Percentiles rank a stretch among this genome's conserved stretches.
phyloP scores from a whole-genome alignment of 2,797 vertebrate species.

The Erethizon dorsatum region DNA sequence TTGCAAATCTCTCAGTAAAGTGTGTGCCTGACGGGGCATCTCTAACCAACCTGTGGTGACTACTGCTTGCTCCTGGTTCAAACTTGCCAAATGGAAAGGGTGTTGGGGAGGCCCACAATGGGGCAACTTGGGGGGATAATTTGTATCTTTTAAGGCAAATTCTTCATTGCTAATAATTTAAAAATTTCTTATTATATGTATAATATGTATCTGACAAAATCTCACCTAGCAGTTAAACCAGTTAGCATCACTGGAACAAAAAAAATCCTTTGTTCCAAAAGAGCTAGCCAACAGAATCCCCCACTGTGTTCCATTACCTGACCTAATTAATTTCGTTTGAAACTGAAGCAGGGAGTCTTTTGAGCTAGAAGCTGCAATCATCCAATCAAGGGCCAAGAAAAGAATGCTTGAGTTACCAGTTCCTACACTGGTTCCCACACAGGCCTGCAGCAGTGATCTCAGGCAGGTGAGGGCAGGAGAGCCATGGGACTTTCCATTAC shows the following conservation, averaged over 20 bases:
- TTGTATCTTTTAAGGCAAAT: slow-evolving; percentile 7
- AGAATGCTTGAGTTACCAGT: not conserved
- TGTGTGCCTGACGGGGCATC: not conserved
- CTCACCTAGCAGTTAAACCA: not conserved
- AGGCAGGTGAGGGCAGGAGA: not conserved
- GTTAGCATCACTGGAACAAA: slow-evolving; percentile 62
- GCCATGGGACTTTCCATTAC: not conserved
- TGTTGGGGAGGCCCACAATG: rapidly evolving
- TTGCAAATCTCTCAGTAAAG: slow-evolving; percentile 17
- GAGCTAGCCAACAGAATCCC: slow-evolving; percentile 7
- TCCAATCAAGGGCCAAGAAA: not conserved
- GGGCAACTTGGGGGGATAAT: rapidly evolving
- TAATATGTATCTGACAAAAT: not conserved
- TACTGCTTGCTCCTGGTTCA: not conserved
- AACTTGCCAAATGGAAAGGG: not conserved
- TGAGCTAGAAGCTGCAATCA: not conserved
- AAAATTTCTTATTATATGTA: not conserved
- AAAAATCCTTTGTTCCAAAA: slow-evolving; percentile 64
- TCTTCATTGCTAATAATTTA: not conserved
- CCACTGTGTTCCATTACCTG: slow-evolving; percentile 63
- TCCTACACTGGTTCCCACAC: slow-evolving; percentile 23
- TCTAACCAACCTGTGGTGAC: not conserved
- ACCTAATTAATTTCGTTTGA: slow-evolving; percentile 75
- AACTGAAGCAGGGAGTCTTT: slow-evolving; percentile 57
- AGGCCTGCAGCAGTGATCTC: not conserved